Conservation (phyloP, 1,140 invertebrate genomes). For the Lucilia cuprina region DNA sequence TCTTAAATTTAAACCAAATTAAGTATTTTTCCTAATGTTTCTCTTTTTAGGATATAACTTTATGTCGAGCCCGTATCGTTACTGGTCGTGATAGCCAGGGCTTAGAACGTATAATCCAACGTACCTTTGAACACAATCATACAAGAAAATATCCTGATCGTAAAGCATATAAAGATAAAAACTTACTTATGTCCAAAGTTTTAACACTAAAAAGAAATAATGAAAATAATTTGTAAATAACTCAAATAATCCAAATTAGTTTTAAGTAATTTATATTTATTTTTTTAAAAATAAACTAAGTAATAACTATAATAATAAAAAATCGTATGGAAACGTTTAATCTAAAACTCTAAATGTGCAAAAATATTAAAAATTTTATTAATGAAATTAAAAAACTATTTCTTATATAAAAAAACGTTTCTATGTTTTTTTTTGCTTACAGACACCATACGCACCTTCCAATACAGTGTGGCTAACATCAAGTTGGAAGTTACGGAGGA, state of each 20-base stretch:
- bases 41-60: slow-evolving; percentile 50
- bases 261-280: too few species aligned
- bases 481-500: slow-evolving; percentile 30
- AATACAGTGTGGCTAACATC: slow-evolving; percentile 36
- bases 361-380: too few species aligned
- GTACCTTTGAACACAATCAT: slow-evolving; percentile 56
- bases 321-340: too few species aligned
- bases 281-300: too few species aligned
- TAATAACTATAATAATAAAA: too few species aligned
- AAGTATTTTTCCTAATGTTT: neutral
- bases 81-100: slow-evolving; percentile 50
- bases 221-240: neutral
- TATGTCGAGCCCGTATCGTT: slow-evolving; percentile 56
- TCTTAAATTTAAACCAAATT: too few species aligned
- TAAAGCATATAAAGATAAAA: slow-evolving; percentile 1
- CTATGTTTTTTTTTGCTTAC: slow-evolving; percentile 28
- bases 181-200: neutral
- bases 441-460: slow-evolving; percentile 34
- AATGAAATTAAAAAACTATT: too few species aligned
- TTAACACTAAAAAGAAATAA: neutral
- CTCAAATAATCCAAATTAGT: too few species aligned
- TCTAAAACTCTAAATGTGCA: too few species aligned
- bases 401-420: too few species aligned
- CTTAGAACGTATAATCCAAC: slow-evolving; percentile 50
- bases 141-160: slow-evolving; percentile 46